Percentiles rank a stretch among this genome's conserved stretches.
phyloP scores from a whole-genome alignment of 2,113 vertebrate species.

The Isurus oxyrinchus region DNA sequence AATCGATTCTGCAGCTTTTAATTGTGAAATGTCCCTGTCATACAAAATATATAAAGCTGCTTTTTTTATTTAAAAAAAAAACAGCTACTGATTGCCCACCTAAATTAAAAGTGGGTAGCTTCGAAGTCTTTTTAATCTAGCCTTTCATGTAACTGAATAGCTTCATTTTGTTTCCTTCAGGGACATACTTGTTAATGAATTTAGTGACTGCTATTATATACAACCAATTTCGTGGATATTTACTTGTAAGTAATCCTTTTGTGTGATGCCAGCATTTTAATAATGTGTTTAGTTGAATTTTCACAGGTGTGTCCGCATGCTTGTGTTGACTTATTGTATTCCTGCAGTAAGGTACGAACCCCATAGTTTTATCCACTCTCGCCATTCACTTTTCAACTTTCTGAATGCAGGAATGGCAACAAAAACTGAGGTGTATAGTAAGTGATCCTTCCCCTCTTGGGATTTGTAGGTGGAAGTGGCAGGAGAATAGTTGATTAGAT shows the following conservation, averaged over 20 bases:
- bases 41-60: not conserved
- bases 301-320: not conserved
- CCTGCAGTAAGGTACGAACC: not conserved
- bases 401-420: not conserved
- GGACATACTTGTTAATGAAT: slow-evolving; percentile 94
- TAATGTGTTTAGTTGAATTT: not conserved
- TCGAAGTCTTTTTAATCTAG: not conserved
- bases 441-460: not conserved
- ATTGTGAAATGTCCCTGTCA: not conserved
- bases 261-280: not conserved
- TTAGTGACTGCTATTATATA: slow-evolving; percentile 94
- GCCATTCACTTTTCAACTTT: not conserved
- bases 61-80: not conserved
- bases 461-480: not conserved
- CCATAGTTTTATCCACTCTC: not conserved
- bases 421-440: not conserved
- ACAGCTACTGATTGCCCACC: not conserved
- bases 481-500: not conserved
- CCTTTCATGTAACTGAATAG: not conserved
- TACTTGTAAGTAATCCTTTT: slow-evolving; percentile 69
- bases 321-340: not conserved
- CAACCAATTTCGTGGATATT: slow-evolving; percentile 95
- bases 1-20: not conserved
- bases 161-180: slow-evolving; percentile 50
- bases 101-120: not conserved